A percentile compares a stretch with the other conserved stretches of the same genome.
Evolutionary conservation across 2,888 invertebrate genomes (phyloP).

Genomic region (Pristionchus maxplancki): DNA sequence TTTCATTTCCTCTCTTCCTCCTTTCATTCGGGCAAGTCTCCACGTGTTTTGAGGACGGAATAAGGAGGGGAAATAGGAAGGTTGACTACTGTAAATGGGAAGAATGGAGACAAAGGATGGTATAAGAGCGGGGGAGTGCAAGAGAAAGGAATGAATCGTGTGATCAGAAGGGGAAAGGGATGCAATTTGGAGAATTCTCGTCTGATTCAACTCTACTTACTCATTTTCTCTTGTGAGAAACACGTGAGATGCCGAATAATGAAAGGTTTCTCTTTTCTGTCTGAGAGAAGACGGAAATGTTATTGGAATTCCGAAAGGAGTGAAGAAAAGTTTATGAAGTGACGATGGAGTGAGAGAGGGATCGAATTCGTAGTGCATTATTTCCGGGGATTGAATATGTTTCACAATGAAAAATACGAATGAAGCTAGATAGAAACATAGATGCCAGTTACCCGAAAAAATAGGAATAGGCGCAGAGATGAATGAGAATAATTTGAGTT

Average conservation of each 20-base stretch:
- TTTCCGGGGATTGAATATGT: neutral
- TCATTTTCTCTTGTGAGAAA: neutral
- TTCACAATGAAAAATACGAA: neutral
- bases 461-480: neutral
- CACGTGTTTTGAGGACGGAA: constrained; percentile 31
- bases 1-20: constrained; percentile 22
- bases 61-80: constrained; percentile 11
- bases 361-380: neutral
- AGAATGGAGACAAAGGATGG: neutral
- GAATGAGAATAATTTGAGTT: neutral
- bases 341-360: neutral
- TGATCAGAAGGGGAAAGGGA: neutral
- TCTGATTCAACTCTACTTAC: neutral
- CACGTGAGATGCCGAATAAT: constrained; percentile 21
- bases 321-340: constrained; percentile 20
- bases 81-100: neutral
- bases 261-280: constrained; percentile 34
- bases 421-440: too few relatives aligned
- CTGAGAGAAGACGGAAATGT: constrained; percentile 8
- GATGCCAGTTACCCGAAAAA: too few relatives aligned
- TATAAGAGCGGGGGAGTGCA: neutral
- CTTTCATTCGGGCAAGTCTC: constrained; percentile 24
- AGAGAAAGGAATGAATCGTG: neutral
- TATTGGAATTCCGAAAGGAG: constrained; percentile 3
- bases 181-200: neutral